Evolutionary conservation across 2,888 invertebrate genomes (phyloP), one percentile per base, ranked within the genome.

Genomic region (Oscheius myriophilus): DNA sequence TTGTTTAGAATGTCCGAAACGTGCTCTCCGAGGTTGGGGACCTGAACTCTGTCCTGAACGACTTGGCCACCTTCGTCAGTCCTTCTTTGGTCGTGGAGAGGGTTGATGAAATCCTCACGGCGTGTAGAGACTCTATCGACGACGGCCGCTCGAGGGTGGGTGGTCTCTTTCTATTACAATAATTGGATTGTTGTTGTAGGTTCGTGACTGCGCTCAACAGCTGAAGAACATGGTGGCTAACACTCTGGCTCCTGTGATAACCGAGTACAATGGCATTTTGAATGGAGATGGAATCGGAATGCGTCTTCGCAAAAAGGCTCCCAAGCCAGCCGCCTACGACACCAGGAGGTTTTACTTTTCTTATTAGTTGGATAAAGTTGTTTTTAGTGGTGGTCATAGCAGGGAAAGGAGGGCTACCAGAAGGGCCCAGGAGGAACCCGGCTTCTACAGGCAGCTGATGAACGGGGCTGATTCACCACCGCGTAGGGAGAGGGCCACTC

Each of bases 101-200:
- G 45, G 26, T 69, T 14, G 23, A 49, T 9, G 26, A 12, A 14
- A 49, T 69, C 14, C 25, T 64, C 25, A 49, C 57, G 12, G 45
- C 23, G 2, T 63, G 63, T 23, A 33, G 59, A 11, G 53, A 63
- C 4, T 51, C 52, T 2, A 46, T 57, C 6, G 58, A 64, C 33
- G 63, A 69, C n/a, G 43, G 49, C 4, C 57, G 65, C 1, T 69
- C 69, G 2, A 43, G 63, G 42, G 63, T 63, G 26, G n/a, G 23
- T 52, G n/a, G 14, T 18, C 26, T n/a, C 23, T 39, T 2, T n/a
- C n/a, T n/a, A n/a, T n/a, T 4, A 7, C 16, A 18, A 18, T 26
- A 16, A 26, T 18, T 46, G 43, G 23, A 45, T 41, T 12, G 16
- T 12, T 43, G 42, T 3, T 61, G 51, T 25, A 68, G 68, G 21